A percentile compares a stretch with the other conserved stretches of the same genome.
Conservation (phyloP, 2,797 vertebrate genomes). For the Sebastes diaconus region DNA sequence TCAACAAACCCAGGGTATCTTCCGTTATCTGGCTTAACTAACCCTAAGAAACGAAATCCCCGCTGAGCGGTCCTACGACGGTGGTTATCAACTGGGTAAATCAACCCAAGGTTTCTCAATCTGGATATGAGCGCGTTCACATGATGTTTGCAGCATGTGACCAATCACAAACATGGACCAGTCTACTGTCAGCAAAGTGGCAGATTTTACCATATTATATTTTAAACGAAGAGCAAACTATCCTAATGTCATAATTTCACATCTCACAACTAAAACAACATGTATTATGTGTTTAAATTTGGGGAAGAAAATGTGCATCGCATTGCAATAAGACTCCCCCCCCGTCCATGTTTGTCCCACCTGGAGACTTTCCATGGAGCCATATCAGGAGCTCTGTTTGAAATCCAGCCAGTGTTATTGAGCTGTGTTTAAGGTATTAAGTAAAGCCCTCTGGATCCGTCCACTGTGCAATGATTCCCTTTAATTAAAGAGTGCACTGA, state of each 20-base stretch:
- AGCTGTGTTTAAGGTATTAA: slow-evolving; percentile 76
- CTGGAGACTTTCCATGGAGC: slow-evolving; percentile 14
- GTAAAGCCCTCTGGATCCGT: slow-evolving; percentile 73
- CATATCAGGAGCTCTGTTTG: slow-evolving; percentile 39
- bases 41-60: too few relatives aligned
- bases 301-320: neutral
- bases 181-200: too few relatives aligned
- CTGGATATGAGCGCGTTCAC: too few relatives aligned
- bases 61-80: too few relatives aligned
- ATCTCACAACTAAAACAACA: neutral
- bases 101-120: rapidly evolving
- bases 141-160: too few relatives aligned
- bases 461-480: slow-evolving; percentile 76
- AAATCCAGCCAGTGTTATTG: slow-evolving; percentile 64
- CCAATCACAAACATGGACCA: too few relatives aligned
- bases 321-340: neutral
- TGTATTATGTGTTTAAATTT: neutral
- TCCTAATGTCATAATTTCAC: neutral
- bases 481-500: slow-evolving; percentile 80
- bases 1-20: too few relatives aligned
- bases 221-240: too few relatives aligned
- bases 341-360: slow-evolving; percentile 5
- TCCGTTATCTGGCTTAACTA: too few relatives aligned
- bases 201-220: too few relatives aligned
- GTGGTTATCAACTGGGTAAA: too few relatives aligned